These are phyloP conservation scores for Propithecus perrieri DNA, from an alignment of 2,797 vertebrate genomes.

Conservation along the genomic window DNA sequence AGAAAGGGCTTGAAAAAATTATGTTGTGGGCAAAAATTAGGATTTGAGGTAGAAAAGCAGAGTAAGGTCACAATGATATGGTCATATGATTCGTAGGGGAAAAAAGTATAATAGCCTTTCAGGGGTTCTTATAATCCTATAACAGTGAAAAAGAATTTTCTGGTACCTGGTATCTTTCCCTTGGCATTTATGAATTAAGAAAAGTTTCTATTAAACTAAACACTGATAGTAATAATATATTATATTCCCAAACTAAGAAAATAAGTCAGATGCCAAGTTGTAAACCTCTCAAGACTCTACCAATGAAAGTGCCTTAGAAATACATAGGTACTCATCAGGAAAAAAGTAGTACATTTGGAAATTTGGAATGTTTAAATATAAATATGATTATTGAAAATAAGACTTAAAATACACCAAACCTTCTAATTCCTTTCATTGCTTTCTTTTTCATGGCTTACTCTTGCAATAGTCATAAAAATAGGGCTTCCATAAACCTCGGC, in stretches of 20 bases:
- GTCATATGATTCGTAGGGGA: background rate
- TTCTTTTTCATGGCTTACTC: background rate
- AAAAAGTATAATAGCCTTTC: background rate
- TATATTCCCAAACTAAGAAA: background rate
- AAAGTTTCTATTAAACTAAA: background rate
- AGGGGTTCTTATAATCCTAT: background rate
- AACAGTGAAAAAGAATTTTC: background rate
- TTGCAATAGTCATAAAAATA: background rate
- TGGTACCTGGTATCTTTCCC: background rate
- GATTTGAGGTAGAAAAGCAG: background rate
- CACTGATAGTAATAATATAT: background rate
- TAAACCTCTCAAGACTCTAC: background rate
- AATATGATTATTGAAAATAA: constrained; percentile 22
- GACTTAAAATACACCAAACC: background rate
- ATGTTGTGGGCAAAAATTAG: background rate
- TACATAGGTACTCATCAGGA: background rate
- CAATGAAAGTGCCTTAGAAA: background rate
- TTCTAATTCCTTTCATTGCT: background rate
- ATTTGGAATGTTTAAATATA: background rate
- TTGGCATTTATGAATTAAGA: background rate
- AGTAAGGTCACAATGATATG: background rate
- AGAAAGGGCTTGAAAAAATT: background rate
- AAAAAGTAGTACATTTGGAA: background rate
- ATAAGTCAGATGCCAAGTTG: background rate
- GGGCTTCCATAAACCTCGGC: background rate